Evolutionary conservation across 2,797 vertebrate species (phyloP).

Genomic region (Malurus splendens): DNA sequence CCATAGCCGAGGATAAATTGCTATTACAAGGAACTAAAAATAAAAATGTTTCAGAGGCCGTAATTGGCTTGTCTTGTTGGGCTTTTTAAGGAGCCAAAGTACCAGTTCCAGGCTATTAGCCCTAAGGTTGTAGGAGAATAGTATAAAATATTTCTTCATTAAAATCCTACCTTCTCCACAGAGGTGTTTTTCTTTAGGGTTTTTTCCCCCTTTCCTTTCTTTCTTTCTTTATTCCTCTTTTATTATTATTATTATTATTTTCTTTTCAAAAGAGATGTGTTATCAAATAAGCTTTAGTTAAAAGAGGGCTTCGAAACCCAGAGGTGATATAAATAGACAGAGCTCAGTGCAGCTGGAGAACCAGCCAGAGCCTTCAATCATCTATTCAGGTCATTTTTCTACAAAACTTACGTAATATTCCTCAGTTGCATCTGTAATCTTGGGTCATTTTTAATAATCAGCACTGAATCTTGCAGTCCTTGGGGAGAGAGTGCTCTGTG

Average conservation of each 20-base stretch:
- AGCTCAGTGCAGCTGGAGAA: constrained; percentile 39
- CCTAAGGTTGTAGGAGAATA: constrained; percentile 59
- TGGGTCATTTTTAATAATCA: background rate
- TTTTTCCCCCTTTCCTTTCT: background rate
- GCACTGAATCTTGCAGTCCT: background rate
- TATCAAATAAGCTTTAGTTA: constrained; percentile 45
- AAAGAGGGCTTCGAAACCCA: constrained; percentile 31
- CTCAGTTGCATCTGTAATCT: background rate
- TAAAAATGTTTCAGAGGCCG: constrained; percentile 67
- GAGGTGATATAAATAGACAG: constrained; percentile 54
- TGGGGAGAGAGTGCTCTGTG: background rate
- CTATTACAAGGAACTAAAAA: constrained; percentile 76
- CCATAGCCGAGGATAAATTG: constrained; percentile 69
- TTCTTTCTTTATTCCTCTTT: background rate
- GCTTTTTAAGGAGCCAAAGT: constrained; percentile 70
- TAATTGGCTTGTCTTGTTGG: constrained; percentile 76
- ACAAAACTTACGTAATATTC: constrained; percentile 2
- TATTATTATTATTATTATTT: background rate
- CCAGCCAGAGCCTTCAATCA: constrained; percentile 32
- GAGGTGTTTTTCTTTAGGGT: constrained; percentile 6
- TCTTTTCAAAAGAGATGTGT: constrained; percentile 28
- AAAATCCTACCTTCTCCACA: constrained; percentile 58
- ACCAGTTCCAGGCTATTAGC: constrained; percentile 81
- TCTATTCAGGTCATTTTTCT: constrained; percentile 51
- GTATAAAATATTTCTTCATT: constrained; percentile 72